Base-by-base conservation (phyloP, 2,797 vertebrate species). In the Enteromius anoplus region DNA sequence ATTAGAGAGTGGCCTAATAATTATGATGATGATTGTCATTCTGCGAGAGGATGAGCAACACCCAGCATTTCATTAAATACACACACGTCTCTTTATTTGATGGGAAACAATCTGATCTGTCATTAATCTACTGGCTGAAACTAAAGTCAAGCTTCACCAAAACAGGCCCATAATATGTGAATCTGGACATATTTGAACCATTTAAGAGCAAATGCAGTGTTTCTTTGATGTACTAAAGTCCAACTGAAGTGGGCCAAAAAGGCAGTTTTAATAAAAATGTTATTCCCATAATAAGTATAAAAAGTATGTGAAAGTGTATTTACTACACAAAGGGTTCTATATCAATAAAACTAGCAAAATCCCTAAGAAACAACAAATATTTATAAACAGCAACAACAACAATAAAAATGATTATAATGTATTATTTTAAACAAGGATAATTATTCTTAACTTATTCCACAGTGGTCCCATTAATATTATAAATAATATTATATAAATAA, bases 21-120 rank as follows among this genome's bases (percentile, higher is more conserved):
- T 72, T 72, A 81, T 81, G 53, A 81, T 60, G 71, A 81, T 72
- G 53, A 81, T 81, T 72, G 68, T 71, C 68, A 71, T 72, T 81
- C 23, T 81, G 21, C 5, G 58, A 47, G 49, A 60, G 21, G 19
- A 71, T 75, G 51, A 75, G 68, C 55, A 70, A 62, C 69, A 62
- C 12, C 40, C 79, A 72, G 23, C 53, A 49, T 72, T 81, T 72
- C 21, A 71, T 10, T 71, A 47, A 68, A 55, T 71, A 32, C 70
- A 45, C 11, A 60, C 66, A 80, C n/a, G 37, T 68, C 66, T 70
- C 55, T 29, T 21, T 34, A 45, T 80, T 80, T 5, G 53, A 10
- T 15, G 23, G 66, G 23, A 3, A 80, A 70, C 21, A 17, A 42
- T 42, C 34, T 45, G 49, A 80, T 55, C 66, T 70, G 53, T 47